Evolutionary conservation across 2,888 invertebrate genomes (phyloP).

Genomic region (Xiphydria camelus): DNA sequence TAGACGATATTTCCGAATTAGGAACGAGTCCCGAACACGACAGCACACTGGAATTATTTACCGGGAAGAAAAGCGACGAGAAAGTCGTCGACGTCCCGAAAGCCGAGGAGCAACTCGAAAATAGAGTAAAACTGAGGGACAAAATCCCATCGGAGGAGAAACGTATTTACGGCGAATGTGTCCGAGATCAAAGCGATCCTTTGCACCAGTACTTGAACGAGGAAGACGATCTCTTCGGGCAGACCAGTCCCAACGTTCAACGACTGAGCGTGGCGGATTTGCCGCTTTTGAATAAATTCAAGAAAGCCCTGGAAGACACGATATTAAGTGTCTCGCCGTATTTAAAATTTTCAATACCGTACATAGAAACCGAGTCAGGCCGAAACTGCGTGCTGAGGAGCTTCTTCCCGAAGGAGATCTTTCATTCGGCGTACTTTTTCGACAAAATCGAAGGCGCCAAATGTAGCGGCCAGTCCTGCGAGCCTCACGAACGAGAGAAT

Average conservation of each 20-base stretch:
- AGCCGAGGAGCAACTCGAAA: constrained; percentile 8
- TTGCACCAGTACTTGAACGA: constrained; percentile 63
- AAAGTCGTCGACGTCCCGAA: constrained; percentile 11
- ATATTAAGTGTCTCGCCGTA: constrained; percentile 86
- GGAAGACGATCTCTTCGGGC: constrained; percentile 60
- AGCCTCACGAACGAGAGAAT: constrained; percentile 19
- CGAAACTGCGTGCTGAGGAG: constrained; percentile 72
- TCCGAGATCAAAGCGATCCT: constrained; percentile 84
- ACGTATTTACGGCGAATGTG: constrained; percentile 61
- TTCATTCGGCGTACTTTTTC: constrained; percentile 68
- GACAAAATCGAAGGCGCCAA: constrained; percentile 49
- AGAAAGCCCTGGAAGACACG: constrained; percentile 74
- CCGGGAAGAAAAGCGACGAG: constrained; percentile 16
- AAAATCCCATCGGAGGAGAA: constrained; percentile 47
- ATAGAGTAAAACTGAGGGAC: constrained; percentile 23
- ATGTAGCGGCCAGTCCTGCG: constrained; percentile 25
- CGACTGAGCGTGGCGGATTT: constrained; percentile 62
- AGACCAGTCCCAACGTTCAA: constrained; percentile 51
- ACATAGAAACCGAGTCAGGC: constrained; percentile 83
- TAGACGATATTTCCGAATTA: constrained; percentile 6
- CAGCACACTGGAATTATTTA: constrained; percentile 30
- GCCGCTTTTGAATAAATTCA: constrained; percentile 69
- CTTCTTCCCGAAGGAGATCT: constrained; percentile 75
- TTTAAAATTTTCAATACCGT: constrained; percentile 82
- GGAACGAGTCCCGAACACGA: constrained; percentile 19